Evolutionary conservation across 53 echinoderm and acorn worm genomes (phyloP).

Genomic region (Zoroaster sp.): DNA sequence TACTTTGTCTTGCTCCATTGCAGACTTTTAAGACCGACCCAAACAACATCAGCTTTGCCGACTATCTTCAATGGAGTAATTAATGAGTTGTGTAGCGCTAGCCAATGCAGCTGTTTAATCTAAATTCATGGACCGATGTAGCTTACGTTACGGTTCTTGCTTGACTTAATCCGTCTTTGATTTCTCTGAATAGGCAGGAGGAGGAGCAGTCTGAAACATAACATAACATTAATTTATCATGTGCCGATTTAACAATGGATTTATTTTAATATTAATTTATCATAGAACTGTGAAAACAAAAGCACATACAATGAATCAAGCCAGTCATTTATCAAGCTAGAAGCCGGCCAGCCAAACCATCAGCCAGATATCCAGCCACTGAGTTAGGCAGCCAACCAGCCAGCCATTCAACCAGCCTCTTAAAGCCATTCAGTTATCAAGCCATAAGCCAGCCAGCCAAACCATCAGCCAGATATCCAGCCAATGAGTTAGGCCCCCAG

Average conservation of each 20-base stretch:
- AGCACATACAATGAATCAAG: background rate
- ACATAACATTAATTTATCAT: too few species aligned
- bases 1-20: too few species aligned
- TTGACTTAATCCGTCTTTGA: conserved; percentile 8
- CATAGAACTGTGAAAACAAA: too few species aligned
- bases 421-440: background rate
- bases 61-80: too few species aligned
- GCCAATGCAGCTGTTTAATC: too few species aligned
- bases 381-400: background rate
- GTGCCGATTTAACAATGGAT: too few species aligned
- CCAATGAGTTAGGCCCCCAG: background rate
- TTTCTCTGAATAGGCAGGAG: conserved; percentile 14
- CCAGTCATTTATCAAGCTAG: background rate
- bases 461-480: background rate
- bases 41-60: too few species aligned
- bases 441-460: background rate
- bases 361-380: background rate
- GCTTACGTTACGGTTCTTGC: too few species aligned
- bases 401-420: background rate
- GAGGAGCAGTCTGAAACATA: conserved; percentile 18
- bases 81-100: too few species aligned
- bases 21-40: too few species aligned
- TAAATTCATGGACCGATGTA: too few species aligned
- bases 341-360: background rate
- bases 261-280: too few species aligned